These are phyloP conservation scores for Henricia sp. DNA, from an alignment of 53 echinoderm and acorn worm species.

Conservation along the genomic window DNA sequence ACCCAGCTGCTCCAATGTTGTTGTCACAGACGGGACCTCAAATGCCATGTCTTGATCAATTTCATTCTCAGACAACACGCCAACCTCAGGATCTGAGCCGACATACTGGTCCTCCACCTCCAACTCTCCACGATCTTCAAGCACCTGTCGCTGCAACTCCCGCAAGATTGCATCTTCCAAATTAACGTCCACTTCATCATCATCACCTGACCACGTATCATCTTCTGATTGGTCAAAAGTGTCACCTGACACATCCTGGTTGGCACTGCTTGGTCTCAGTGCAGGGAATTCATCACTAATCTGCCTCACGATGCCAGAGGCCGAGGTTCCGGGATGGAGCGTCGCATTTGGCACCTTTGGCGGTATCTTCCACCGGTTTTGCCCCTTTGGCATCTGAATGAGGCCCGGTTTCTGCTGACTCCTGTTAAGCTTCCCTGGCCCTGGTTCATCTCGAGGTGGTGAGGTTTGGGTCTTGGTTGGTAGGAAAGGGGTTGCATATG, in stretches of 20 bases:
- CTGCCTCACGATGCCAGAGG: conserved; percentile 32
- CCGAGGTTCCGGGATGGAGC: not conserved
- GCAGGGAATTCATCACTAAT: conserved; percentile 82
- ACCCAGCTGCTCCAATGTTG: too few relatives aligned
- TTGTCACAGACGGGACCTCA: too few relatives aligned
- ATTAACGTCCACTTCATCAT: conserved; percentile 80
- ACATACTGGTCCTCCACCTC: conserved; percentile 20
- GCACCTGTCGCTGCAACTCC: conserved; percentile 84
- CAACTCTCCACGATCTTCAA: conserved; percentile 59
- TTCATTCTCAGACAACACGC: conserved; percentile 20
- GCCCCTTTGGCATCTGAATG: conserved; percentile 26
- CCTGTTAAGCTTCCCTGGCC: not conserved
- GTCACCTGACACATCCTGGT: not conserved
- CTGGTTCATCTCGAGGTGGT: conserved; percentile 16
- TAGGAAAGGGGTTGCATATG: conserved; percentile 72
- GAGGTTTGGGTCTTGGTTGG: conserved; percentile 41
- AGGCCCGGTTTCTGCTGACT: not conserved
- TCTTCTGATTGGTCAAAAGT: conserved; percentile 16
- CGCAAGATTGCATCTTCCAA: conserved; percentile 85
- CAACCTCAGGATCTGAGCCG: conserved; percentile 33
- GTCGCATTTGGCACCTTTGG: not conserved
- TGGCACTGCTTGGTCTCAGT: conserved; percentile 19
- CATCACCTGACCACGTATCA: conserved; percentile 51
- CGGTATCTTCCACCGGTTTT: not conserved
- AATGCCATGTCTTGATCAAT: conserved; percentile 17